Percentiles rank a stretch among this genome's conserved stretches.
These are phyloP conservation scores for Eristalinus sepulchralis DNA, from an alignment of 2,888 invertebrate genomes.

Conservation along the genomic window DNA sequence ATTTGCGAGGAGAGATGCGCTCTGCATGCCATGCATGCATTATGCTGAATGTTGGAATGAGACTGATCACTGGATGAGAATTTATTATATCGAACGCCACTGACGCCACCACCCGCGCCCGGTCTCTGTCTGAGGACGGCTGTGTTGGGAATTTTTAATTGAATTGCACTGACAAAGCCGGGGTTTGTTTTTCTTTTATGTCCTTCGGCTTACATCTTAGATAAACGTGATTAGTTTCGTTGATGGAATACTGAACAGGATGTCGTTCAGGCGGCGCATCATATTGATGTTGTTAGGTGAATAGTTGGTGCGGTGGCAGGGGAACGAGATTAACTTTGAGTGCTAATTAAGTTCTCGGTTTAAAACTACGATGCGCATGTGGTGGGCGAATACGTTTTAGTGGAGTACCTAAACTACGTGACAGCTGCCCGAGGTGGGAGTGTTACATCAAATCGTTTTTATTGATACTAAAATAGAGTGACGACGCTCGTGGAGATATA, in stretches of 20 bases:
- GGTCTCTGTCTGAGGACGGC: constrained; percentile 7
- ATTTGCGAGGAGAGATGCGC: constrained; percentile 12
- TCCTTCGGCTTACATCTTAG: not conserved
- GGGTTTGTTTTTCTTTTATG: constrained; percentile 7
- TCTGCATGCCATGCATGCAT: not conserved
- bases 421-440: not conserved
- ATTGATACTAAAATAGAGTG: not conserved
- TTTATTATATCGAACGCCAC: not conserved
- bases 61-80: not conserved
- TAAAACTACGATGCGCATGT: not conserved
- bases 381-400: not conserved
- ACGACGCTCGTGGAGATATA: not conserved
- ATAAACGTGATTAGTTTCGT: constrained; percentile 59
- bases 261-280: constrained; percentile 21
- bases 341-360: not conserved
- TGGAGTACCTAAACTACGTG: not conserved
- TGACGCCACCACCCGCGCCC: constrained; percentile 27
- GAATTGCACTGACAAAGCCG: constrained; percentile 51
- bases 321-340: not conserved
- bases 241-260: constrained; percentile 58
- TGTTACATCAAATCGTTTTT: not conserved
- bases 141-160: constrained; percentile 62
- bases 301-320: not conserved
- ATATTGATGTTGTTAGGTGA: constrained; percentile 4
- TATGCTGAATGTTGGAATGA: not conserved